Base-by-base conservation (phyloP, 2,113 vertebrate genomes). In the Hydrolagus affinis region DNA sequence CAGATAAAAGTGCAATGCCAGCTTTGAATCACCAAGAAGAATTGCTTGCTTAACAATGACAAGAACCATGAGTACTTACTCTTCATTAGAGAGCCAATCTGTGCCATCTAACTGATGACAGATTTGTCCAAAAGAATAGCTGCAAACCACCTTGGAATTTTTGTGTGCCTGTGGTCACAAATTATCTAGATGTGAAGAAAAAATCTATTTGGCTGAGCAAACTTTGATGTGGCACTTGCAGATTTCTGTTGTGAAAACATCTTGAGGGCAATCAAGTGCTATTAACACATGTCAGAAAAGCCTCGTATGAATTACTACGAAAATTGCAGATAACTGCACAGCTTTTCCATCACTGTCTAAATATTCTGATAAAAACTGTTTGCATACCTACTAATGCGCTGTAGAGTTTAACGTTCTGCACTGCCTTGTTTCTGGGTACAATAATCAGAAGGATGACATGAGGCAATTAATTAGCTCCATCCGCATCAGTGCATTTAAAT, bases 381-480 rank as follows among this genome's bases (percentile, higher is more conserved):
- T 94, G 91, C 89, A 86, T 94, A 94, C 92, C 90, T 94, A 88
- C 88, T 92, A 90, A 94, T 95, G 90, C 92, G 93, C 90, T 91
- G 89, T 89, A 92, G 90, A 94, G 94, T 95, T 94, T 91, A 95
- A 90, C 91, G 93, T 30, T 15, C 15, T n/a, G 3, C 56, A 0
- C 44, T 44, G 44, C 2, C 90, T 95, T 91, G 92, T 92, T 96
- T 93, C 89, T 91, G 93, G 93, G 90, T 93, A 91, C 87, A 93
- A 89, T 91, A 94, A 95, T 94, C 92, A 94, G 91, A 90, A 89
- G 88, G 88, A 90, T 94, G 91, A 92, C 91, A 90, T 92, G 88
- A 93, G 92, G 92, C 92, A 94, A 92, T 94, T 95, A 94, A 94
- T 95, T 94, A 93, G 90, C 93, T 95, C 90, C 91, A 91, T 94